These are phyloP conservation scores for Nasonovia ribisnigri DNA, from an alignment of 2,888 invertebrate genomes.

Conservation along the genomic window DNA sequence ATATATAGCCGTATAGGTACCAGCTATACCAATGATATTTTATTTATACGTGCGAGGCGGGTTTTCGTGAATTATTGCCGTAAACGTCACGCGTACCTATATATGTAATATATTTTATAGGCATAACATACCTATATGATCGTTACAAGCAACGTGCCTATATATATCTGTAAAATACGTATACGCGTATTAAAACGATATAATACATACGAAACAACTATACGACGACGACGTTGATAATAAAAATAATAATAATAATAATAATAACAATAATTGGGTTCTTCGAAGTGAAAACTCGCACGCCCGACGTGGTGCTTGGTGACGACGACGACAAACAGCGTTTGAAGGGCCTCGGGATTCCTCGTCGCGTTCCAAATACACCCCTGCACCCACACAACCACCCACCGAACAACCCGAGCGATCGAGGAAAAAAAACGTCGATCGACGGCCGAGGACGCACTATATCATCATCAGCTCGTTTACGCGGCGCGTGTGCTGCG, in stretches of 20 bases:
- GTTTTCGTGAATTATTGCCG: conserved; percentile 2
- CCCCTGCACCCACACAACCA: not conserved
- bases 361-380: not conserved
- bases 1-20: not conserved
- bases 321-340: not conserved
- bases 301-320: not conserved
- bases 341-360: not conserved
- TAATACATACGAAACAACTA: not conserved
- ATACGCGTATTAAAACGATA: not conserved
- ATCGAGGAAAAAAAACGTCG: not conserved
- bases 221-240: not conserved
- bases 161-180: not conserved
- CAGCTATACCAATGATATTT: not conserved
- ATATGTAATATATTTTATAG: not conserved
- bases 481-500: not conserved
- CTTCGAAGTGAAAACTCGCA: not conserved
- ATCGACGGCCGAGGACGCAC: not conserved
- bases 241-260: not conserved
- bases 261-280: not conserved
- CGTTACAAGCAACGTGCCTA: not conserved
- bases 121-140: not conserved
- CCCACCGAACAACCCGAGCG: not conserved
- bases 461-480: not conserved
- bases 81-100: not conserved
- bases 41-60: not conserved